Conservation (phyloP, 2,888 invertebrate genomes). For the Trichopria drosophilae region DNA sequence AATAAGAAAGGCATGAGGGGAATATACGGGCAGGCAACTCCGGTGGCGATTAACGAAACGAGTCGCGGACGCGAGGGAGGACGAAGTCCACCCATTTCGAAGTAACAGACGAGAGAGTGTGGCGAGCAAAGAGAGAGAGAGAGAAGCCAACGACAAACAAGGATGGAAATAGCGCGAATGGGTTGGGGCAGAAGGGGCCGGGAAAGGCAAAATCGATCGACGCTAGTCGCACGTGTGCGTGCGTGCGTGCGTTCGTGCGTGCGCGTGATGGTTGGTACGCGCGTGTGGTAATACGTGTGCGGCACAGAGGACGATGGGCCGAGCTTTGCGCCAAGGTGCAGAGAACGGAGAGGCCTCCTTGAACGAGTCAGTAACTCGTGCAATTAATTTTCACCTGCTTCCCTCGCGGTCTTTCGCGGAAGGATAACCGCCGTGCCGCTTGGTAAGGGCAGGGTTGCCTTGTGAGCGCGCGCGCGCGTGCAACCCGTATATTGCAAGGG, state of each 20-base stretch:
- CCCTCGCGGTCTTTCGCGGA: constrained; percentile 36
- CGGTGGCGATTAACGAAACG: constrained; percentile 8
- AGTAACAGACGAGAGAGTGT: constrained; percentile 31
- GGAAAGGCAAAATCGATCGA: constrained; percentile 8
- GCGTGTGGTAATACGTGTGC: constrained; percentile 18
- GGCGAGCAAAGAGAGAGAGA: no score
- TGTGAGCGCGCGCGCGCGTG: constrained; percentile 14
- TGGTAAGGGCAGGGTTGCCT: constrained; percentile 16
- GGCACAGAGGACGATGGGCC: constrained; percentile 34
- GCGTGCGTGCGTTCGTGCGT: no score
- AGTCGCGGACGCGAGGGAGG: constrained; percentile 8
- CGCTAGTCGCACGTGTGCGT: constrained; percentile 4
- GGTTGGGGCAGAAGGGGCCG: constrained; percentile 11
- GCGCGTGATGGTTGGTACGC: constrained; percentile 13
- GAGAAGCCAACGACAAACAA: constrained; percentile 25
- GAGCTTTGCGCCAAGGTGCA: constrained; percentile 40
- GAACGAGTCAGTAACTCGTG: constrained; percentile 45
- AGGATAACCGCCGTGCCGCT: constrained; percentile 19
- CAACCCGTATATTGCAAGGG: no score
- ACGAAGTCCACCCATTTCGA: constrained; percentile 4
- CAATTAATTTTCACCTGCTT: constrained; percentile 53
- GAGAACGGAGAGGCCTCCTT: constrained; percentile 32
- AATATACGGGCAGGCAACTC: not conserved
- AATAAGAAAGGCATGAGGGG: constrained; percentile 4
- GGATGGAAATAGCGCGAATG: constrained; percentile 17